Evolutionary conservation across 1,140 invertebrate species (phyloP).

Genomic region (Orchesella cincta): DNA sequence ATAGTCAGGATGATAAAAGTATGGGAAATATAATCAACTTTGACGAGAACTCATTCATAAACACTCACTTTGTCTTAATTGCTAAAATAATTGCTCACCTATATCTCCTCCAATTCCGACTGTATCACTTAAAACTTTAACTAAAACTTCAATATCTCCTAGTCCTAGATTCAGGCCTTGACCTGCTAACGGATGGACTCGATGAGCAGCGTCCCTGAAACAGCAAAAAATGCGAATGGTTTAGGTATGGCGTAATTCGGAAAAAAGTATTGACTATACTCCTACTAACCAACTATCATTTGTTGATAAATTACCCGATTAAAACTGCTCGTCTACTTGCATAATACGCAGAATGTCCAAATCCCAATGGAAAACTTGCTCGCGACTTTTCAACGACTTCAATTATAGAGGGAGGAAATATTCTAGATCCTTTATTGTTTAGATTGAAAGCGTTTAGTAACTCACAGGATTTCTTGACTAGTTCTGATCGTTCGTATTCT

Average conservation of each 20-base stretch:
- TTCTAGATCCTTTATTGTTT: slow-evolving; percentile 42
- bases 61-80: slow-evolving; percentile 6
- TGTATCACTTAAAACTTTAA: slow-evolving; percentile 68
- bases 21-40: not conserved
- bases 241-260: not conserved
- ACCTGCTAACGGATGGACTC: slow-evolving; percentile 93
- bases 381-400: slow-evolving; percentile 66
- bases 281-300: no score
- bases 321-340: slow-evolving; percentile 72
- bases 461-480: slow-evolving; percentile 55
- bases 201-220: slow-evolving; percentile 89
- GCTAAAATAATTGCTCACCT: slow-evolving; percentile 60
- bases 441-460: slow-evolving; percentile 43
- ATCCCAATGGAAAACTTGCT: slow-evolving; percentile 87
- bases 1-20: slow-evolving; percentile 32
- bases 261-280: not conserved
- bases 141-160: slow-evolving; percentile 80
- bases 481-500: slow-evolving; percentile 63
- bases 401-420: slow-evolving; percentile 76
- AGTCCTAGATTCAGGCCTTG: slow-evolving; percentile 98
- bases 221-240: slow-evolving; percentile 43
- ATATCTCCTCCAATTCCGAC: slow-evolving; percentile 72
- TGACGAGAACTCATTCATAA: not conserved
- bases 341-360: slow-evolving; percentile 86
- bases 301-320: slow-evolving; percentile 73